Percentiles rank a stretch among this genome's conserved stretches.
Conservation (phyloP, 2,113 vertebrate genomes). For the Tragulus kanchil region DNA sequence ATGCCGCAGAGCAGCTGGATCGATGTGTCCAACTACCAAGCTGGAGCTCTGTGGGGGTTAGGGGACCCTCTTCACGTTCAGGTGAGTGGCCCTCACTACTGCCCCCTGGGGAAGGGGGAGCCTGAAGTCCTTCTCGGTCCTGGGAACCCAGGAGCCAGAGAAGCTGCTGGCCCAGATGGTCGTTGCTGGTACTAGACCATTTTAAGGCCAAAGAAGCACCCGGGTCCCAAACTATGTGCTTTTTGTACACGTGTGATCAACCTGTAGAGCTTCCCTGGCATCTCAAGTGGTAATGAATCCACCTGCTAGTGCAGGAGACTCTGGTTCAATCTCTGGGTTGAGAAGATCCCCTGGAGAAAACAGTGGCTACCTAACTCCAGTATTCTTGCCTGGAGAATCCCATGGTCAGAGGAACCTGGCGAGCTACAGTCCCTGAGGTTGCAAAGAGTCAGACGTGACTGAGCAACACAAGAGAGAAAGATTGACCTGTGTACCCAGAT, state of each 20-base stretch:
- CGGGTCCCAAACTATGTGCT: background rate
- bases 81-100: slow-evolving; percentile 84
- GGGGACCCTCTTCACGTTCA: slow-evolving; percentile 99
- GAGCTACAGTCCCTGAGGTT: background rate
- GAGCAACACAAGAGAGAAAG: background rate
- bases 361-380: background rate
- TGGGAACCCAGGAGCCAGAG: background rate
- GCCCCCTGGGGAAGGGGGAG: background rate
- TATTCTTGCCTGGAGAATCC: background rate
- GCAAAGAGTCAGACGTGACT: background rate
- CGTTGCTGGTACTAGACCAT: background rate
- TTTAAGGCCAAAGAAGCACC: background rate
- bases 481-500: background rate
- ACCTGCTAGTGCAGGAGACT: background rate
- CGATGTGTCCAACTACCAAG: no score
- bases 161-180: background rate
- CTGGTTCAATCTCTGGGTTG: background rate
- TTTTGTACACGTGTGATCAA: background rate
- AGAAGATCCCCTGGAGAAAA: background rate
- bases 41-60: no score
- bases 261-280: background rate
- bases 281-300: background rate
- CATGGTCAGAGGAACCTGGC: background rate
- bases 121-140: rapidly evolving
- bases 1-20: no score